Base-by-base conservation (phyloP, 2,888 invertebrate genomes). In the Eledona agricola region DNA sequence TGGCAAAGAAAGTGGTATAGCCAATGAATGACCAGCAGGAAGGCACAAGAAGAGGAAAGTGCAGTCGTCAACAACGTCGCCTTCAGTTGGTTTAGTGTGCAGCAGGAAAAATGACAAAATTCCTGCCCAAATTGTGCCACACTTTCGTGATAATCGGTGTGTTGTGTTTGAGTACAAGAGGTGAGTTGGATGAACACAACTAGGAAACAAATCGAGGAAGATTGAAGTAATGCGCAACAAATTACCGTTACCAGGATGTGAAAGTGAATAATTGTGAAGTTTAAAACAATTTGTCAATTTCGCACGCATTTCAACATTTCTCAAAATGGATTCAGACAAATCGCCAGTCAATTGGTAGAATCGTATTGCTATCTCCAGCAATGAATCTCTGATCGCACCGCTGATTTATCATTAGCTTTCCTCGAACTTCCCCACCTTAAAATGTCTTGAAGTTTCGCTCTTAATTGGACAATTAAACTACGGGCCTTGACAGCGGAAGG, bases 11-110 rank as follows among this genome's bases (percentile, higher is more conserved):
- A 64, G 63, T 64, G 40, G 60, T 52, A 47, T 52, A 59, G 54
- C 59, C 62, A 62, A 62, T 58, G 57, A 63, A 51, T 63, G 62
- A 51, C 58, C 63, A 61, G 58, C 45, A 60, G 59, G 61, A 62
- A 63, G 59, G 61, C 57, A 59, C 51, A 59, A 55, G 58, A 63
- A 59, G 61, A 65, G 60, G 62, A 64, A 64, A 64, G 65, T 65
- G 58, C 55, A 58, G 59, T 61, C 42, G 56, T 51, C 60, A 55
- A 53, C 47, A 43, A 51, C 34, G 43, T 55, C 47, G 59, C 60
- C 59, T 54, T 57, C 55, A 61, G 61, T 64, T 51, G 50, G 59
- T 57, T 53, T 22, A 35, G 34, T 50, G 43, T 47, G 31, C 31
- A 55, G 57, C 57, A 57, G 54, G 58, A 58, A 58, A 51, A 62